A percentile compares a stretch with the other conserved stretches of the same genome.
Conservation (phyloP, 2,797 vertebrate species). For the Parotocinclus haroldoi region DNA sequence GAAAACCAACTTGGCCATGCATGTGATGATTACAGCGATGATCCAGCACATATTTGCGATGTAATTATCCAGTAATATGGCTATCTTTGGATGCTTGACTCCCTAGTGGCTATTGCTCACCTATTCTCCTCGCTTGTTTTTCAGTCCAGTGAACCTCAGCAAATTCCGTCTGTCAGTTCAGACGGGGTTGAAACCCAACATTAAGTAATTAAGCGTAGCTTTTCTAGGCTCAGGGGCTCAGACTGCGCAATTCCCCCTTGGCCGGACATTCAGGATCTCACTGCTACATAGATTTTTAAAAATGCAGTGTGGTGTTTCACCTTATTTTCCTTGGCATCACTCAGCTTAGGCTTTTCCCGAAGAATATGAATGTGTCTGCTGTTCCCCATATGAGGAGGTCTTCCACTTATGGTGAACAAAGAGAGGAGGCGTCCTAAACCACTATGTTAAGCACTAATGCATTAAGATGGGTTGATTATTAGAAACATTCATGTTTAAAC, state of each 20-base stretch:
- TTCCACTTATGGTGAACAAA: conserved; percentile 19
- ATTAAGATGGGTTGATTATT: conserved; percentile 28
- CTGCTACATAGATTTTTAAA: conserved; percentile 3
- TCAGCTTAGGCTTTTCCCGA: conserved; percentile 25
- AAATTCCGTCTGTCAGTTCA: not conserved
- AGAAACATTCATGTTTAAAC: conserved; percentile 13
- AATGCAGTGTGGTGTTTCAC: conserved; percentile 19
- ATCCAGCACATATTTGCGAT: too few species aligned
- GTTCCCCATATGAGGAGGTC: conserved; percentile 16
- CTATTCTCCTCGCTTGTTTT: not conserved
- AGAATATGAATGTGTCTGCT: conserved; percentile 36
- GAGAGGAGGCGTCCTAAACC: conserved; percentile 16
- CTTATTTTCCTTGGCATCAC: conserved; percentile 30
- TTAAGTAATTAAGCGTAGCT: not conserved
- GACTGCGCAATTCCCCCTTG: not conserved
- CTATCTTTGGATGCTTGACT: not conserved
- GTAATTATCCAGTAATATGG: too few species aligned
- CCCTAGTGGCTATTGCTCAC: not conserved
- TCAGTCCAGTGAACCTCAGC: not conserved
- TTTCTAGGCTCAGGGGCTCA: conserved; percentile 12
- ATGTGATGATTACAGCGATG: too few species aligned
- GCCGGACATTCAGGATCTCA: not conserved
- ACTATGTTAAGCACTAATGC: conserved; percentile 23
- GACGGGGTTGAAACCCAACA: not conserved
- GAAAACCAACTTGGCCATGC: conserved; percentile 35